Evolutionary conservation across 2,113 vertebrate genomes (phyloP).

Genomic region (Delphinus delphis): DNA sequence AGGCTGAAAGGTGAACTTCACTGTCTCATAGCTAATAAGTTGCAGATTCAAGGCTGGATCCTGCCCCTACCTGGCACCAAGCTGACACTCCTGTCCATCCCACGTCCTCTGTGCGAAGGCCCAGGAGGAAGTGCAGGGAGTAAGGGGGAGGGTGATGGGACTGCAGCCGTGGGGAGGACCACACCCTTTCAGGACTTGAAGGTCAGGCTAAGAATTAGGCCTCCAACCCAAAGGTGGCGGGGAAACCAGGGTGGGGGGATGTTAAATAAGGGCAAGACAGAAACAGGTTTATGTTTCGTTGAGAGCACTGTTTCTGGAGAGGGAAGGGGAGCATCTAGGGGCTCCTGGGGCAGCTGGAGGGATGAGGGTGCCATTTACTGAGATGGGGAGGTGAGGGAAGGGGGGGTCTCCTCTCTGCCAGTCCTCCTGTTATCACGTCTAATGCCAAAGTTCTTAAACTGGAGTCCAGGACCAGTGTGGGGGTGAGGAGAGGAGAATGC

Average conservation of each 20-base stretch:
- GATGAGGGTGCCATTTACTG: not conserved
- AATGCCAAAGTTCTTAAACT: not conserved
- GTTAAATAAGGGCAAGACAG: not conserved
- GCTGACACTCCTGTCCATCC: not conserved
- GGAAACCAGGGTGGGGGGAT: not conserved
- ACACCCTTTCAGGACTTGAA: not conserved
- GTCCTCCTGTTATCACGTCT: no score
- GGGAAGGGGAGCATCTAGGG: not conserved
- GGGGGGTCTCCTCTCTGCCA: not conserved
- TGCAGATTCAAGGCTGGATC: not conserved
- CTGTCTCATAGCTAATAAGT: not conserved
- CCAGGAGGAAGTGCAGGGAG: not conserved
- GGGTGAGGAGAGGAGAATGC: not conserved
- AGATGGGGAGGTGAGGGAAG: not conserved
- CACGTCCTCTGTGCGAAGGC: not conserved
- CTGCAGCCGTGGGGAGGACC: not conserved
- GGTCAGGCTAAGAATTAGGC: not conserved
- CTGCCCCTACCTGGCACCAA: not conserved
- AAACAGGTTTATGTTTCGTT: not conserved
- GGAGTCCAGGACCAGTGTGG: not conserved
- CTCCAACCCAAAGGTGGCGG: not conserved
- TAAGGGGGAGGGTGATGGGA: not conserved
- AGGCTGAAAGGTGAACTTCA: not conserved
- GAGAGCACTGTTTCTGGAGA: not conserved
- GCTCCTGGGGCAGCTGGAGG: not conserved